Conservation (phyloP, 2,888 invertebrate species). For the Hirtodrosophila alboralis region DNA sequence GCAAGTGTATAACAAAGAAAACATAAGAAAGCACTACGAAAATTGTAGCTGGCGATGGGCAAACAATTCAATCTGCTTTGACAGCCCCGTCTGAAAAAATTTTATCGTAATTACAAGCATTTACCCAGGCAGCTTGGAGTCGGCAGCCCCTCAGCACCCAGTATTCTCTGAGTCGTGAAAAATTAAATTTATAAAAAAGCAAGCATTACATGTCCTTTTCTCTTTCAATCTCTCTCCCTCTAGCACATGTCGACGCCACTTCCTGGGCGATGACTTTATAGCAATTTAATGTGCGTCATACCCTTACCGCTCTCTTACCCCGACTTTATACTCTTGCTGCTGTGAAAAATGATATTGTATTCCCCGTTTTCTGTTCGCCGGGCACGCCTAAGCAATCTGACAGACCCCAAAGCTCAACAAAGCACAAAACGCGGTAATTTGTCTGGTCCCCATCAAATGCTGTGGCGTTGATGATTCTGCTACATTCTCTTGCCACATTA, state of each 20-base stretch:
- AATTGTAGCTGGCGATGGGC: slow-evolving; percentile 12
- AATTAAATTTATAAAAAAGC: slow-evolving; percentile 75
- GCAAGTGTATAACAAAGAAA: too few species aligned
- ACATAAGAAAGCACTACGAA: slow-evolving; percentile 9
- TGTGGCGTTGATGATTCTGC: slow-evolving; percentile 24
- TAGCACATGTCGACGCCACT: slow-evolving; percentile 40
- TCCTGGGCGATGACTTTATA: slow-evolving; percentile 68
- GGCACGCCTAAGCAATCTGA: slow-evolving; percentile 38
- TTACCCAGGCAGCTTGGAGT: not conserved
- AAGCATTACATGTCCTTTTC: slow-evolving; percentile 57
- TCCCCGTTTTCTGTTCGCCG: slow-evolving; percentile 16
- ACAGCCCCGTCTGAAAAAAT: slow-evolving; percentile 20
- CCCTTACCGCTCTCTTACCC: slow-evolving; percentile 12
- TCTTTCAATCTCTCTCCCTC: not conserved
- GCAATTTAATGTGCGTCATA: slow-evolving; percentile 70
- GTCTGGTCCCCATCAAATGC: slow-evolving; percentile 60
- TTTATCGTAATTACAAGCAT: slow-evolving; percentile 41
- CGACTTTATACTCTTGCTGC: slow-evolving; percentile 12
- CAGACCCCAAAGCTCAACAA: slow-evolving; percentile 2
- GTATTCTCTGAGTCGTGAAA: slow-evolving; percentile 46
- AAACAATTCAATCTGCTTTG: slow-evolving; percentile 65
- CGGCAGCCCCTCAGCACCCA: not conserved
- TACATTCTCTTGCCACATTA: slow-evolving; percentile 4
- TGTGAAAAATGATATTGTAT: slow-evolving; percentile 69
- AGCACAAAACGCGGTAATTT: slow-evolving; percentile 49